Conservation (phyloP, 1,140 invertebrate species). For the Trachelipus rathkii region DNA sequence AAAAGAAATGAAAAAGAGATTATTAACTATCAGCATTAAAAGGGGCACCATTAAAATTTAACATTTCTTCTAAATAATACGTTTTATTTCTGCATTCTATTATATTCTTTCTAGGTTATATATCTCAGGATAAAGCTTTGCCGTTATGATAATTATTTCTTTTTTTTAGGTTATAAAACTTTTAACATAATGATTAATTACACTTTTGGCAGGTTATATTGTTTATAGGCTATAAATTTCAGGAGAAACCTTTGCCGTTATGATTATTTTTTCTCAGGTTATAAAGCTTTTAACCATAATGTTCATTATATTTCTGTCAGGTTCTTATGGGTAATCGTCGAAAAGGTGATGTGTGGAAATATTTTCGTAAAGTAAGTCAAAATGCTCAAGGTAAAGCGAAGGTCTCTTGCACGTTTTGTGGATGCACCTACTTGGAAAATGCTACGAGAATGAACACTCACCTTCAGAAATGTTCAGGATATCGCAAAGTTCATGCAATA, state of each 20-base stretch:
- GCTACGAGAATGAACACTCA: conserved; percentile 5
- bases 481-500: neutral
- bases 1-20: no score
- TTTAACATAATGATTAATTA: no score
- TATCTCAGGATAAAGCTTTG: no score
- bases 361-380: conserved; percentile 5
- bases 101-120: no score
- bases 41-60: no score
- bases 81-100: no score
- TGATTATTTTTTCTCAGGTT: neutral
- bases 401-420: neutral
- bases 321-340: neutral
- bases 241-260: neutral
- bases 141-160: no score
- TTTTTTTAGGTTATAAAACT: no score
- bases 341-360: conserved; percentile 1
- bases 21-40: no score
- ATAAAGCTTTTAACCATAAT: neutral
- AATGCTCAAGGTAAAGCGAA: conserved; percentile 3
- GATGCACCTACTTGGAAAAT: conserved; percentile 2
- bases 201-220: no score
- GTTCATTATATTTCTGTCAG: neutral
- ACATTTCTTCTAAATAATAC: no score
- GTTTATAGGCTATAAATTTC: neutral
- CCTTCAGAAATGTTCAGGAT: neutral